These are phyloP conservation scores for Alentia gelatinosa DNA, from an alignment of 2,888 invertebrate species.

Conservation along the genomic window DNA sequence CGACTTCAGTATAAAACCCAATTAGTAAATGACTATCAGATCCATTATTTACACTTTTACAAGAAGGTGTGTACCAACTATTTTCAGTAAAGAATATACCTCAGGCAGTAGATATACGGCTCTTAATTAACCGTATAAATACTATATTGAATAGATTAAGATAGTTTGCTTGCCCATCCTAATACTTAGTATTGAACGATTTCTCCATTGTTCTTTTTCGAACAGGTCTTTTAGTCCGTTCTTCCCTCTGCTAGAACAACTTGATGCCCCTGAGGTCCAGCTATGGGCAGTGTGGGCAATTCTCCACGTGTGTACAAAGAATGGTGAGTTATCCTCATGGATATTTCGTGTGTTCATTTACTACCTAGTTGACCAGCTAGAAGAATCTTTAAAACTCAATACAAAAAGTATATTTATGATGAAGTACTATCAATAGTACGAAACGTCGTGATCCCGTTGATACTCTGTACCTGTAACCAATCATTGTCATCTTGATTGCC, in stretches of 20 bases:
- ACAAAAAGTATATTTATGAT: not conserved
- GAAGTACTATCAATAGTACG: too few relatives aligned
- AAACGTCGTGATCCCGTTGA: too few relatives aligned
- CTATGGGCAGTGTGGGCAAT: slow-evolving; percentile 91
- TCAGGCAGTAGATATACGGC: not conserved
- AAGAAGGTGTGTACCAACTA: too few relatives aligned
- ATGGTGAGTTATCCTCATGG: slow-evolving; percentile 70
- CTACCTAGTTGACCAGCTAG: not conserved
- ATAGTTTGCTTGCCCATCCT: not conserved
- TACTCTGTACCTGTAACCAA: too few relatives aligned
- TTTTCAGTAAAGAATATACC: too few relatives aligned
- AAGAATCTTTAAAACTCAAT: not conserved
- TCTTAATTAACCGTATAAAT: not conserved
- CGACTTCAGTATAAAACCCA: too few relatives aligned
- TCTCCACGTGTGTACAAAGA: slow-evolving; percentile 87
- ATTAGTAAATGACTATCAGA: too few relatives aligned
- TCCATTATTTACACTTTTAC: too few relatives aligned
- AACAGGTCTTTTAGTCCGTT: slow-evolving; percentile 87
- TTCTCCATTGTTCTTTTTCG: too few relatives aligned
- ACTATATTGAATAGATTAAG: not conserved
- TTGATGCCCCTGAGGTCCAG: slow-evolving; percentile 85
- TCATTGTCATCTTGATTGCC: too few relatives aligned
- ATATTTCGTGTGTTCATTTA: not conserved
- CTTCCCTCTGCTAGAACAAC: slow-evolving; percentile 84
- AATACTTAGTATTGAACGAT: too few relatives aligned